These are phyloP conservation scores for Microdon myrmicae DNA, from an alignment of 2,888 invertebrate genomes.

Conservation along the genomic window DNA sequence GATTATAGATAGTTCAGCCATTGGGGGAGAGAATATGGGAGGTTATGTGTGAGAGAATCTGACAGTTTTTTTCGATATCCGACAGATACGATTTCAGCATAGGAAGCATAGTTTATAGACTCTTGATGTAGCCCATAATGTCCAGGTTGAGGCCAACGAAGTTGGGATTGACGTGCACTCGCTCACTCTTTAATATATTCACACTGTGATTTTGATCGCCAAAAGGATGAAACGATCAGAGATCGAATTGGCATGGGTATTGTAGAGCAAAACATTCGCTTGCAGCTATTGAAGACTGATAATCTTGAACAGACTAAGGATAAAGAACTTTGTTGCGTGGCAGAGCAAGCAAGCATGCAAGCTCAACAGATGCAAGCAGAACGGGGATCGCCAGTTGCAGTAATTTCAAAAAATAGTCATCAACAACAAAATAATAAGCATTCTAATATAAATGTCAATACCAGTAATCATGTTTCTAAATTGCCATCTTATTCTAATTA, in stretches of 20 bases:
- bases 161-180: too few relatives aligned
- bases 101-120: too few relatives aligned
- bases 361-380: constrained; percentile 14
- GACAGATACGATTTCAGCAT: too few relatives aligned
- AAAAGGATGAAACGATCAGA: constrained; percentile 12
- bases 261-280: constrained; percentile 9
- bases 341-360: constrained; percentile 7
- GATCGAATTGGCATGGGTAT: constrained; percentile 11
- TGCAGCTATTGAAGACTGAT: constrained; percentile 14
- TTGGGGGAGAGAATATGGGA: too few relatives aligned
- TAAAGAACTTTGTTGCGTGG: constrained; percentile 13
- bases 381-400: constrained; percentile 5
- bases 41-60: too few relatives aligned
- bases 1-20: too few relatives aligned
- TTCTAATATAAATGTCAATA: constrained; percentile 3
- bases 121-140: too few relatives aligned
- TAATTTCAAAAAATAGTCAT: constrained; percentile 4
- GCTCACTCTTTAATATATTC: too few relatives aligned
- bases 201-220: constrained; percentile 5
- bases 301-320: background rate
- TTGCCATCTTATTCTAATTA: constrained; percentile 5
- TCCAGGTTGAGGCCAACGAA: too few relatives aligned
- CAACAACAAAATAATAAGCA: background rate
- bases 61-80: too few relatives aligned
- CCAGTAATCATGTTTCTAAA: background rate